These are phyloP conservation scores for Lepidothrix coronata DNA, from an alignment of 2,113 vertebrate species.

Conservation along the genomic window DNA sequence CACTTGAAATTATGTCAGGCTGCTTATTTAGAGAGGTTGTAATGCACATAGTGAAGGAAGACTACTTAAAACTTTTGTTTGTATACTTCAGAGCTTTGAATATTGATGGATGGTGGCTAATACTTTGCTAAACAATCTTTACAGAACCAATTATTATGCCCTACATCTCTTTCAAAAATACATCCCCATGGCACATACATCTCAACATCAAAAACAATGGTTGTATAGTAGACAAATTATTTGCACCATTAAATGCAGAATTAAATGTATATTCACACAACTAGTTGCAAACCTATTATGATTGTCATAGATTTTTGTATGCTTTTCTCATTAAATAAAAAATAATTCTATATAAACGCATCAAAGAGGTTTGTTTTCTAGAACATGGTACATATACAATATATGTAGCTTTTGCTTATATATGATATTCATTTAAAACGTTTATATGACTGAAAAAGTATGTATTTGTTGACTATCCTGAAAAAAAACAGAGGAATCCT, in stretches of 20 bases:
- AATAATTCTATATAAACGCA: neutral
- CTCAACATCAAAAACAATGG: neutral
- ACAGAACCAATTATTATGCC: neutral
- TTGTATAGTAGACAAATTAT: neutral
- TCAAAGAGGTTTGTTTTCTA: neutral
- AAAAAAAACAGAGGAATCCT: neutral
- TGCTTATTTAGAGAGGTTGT: neutral
- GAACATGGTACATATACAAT: fast-evolving
- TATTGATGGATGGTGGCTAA: neutral
- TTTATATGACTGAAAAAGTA: neutral
- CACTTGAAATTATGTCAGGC: neutral
- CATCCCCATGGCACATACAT: neutral
- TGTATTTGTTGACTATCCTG: neutral
- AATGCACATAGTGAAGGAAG: neutral
- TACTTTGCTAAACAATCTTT: neutral
- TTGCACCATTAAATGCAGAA: neutral
- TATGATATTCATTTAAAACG: neutral
- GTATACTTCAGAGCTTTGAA: neutral
- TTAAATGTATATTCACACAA: neutral
- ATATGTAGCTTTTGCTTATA: neutral
- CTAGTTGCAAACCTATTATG: neutral
- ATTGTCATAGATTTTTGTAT: neutral
- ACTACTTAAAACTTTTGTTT: neutral
- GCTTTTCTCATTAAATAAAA: neutral
- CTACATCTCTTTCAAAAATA: neutral